Conservation (phyloP, 2,113 vertebrate genomes). For the Garra rufa region DNA sequence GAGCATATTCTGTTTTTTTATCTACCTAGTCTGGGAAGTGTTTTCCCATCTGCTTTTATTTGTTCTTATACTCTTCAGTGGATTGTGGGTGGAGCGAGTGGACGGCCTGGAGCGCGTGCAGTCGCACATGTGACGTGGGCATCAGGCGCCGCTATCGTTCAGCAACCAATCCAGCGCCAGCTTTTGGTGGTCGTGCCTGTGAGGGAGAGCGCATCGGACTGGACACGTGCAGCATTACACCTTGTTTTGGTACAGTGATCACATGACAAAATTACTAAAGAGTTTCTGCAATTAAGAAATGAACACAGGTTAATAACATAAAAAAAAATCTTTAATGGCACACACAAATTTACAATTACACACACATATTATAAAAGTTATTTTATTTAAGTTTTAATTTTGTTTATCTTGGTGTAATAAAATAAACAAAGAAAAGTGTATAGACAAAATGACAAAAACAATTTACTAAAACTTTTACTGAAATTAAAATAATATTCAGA, state of each 20-base stretch:
- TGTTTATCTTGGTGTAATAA: too few relatives aligned
- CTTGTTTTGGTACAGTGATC: slow-evolving; percentile 74
- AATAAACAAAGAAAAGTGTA: too few relatives aligned
- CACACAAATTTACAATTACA: too few relatives aligned
- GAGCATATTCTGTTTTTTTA: not conserved
- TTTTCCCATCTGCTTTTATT: not conserved
- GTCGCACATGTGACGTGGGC: slow-evolving; percentile 84
- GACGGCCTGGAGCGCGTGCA: slow-evolving; percentile 85
- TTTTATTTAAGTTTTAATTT: too few relatives aligned
- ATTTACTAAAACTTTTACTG: not conserved
- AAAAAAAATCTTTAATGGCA: not conserved
- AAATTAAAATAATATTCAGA: too few relatives aligned
- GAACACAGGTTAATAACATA: not conserved
- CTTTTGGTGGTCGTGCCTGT: slow-evolving; percentile 77
- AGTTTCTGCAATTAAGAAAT: not conserved
- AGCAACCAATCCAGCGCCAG: slow-evolving; percentile 72
- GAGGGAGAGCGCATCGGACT: slow-evolving; percentile 77
- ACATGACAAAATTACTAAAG: not conserved
- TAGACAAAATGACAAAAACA: not conserved
- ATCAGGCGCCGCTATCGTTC: slow-evolving; percentile 80
- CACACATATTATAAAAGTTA: too few relatives aligned
- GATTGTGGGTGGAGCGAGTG: slow-evolving; percentile 88
- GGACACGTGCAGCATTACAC: slow-evolving; percentile 83
- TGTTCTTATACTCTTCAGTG: slow-evolving; percentile 66
- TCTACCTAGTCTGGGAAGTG: not conserved